Base-by-base conservation (phyloP, 2,888 invertebrate species). In the Oasisia sp. region DNA sequence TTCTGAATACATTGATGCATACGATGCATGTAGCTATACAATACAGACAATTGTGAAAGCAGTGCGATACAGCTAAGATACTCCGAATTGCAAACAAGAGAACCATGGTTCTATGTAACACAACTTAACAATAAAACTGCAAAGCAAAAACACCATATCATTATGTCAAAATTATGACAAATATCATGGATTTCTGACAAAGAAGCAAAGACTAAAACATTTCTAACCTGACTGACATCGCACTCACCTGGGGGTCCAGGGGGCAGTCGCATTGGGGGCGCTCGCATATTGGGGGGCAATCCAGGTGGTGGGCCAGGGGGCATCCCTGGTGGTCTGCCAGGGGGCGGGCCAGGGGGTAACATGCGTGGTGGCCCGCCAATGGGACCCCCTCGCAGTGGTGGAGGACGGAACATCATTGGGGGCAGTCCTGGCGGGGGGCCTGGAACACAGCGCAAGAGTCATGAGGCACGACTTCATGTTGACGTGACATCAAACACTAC, bases 201-300 rank as follows among this genome's bases (percentile, higher is more conserved):
- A 38, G 56, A 56, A 56, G 2, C 19, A 56, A n/a, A n/a, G 56
- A 56, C 11, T 14, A 56, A 11, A 56, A 56, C 11, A 56, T 56
- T 19, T 56, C 11, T 9, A 19, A 56, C 14, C 38, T 56, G 19
- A 19, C 1, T 56, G 14, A 56, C 19, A 56, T 19, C 14, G 7
- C 93, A 93, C 38, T 93, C 94, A 96, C 96, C 98, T 94, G 97
- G 97, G 38, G 97, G 97, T 44, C 97, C 97, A 93, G 97, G 97
- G 32, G 97, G 97, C 45, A 97, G 95, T 90, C 96, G 97, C 89
- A 94, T 97, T 94, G 94, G 97, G 96, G 95, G 94, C 9, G 94
- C 93, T 32, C 95, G 94, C 89, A 95, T 94, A 92, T 95, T 95
- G 92, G 95, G 95, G 19, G 95, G 95, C 91, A 96, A 93, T 12